Evolutionary conservation across 2,113 vertebrate species (phyloP).

Genomic region (Syngnathus typhle): DNA sequence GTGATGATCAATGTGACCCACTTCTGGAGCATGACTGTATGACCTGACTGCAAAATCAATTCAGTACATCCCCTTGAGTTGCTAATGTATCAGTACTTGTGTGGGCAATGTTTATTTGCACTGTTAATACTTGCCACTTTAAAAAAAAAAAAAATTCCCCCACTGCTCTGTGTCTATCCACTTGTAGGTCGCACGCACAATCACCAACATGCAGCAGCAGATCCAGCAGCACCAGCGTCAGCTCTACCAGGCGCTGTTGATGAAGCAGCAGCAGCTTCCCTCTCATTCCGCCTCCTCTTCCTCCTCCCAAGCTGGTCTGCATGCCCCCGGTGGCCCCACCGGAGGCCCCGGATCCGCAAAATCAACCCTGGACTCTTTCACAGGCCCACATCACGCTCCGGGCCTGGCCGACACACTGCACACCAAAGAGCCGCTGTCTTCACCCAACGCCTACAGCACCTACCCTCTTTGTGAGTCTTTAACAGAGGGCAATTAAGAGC

Average conservation of each 20-base stretch:
- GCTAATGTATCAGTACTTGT: neutral
- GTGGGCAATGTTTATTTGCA: neutral
- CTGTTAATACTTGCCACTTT: neutral
- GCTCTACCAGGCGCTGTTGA: constrained; percentile 97
- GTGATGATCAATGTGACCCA: neutral
- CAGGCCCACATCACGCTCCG: constrained; percentile 81
- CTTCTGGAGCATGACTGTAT: neutral
- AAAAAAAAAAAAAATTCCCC: no score
- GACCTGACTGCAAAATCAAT: constrained; percentile 5
- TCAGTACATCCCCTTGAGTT: neutral
- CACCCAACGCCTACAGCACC: constrained; percentile 87
- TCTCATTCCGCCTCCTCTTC: constrained; percentile 76
- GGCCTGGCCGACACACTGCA: constrained; percentile 88
- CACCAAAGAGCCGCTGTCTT: constrained; percentile 97
- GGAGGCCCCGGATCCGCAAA: constrained; percentile 82
- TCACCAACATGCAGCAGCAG: constrained; percentile 99
- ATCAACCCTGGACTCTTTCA: constrained; percentile 88
- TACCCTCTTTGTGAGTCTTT: constrained; percentile 85
- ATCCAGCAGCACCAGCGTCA: constrained; percentile 99
- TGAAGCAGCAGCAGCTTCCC: constrained; percentile 86
- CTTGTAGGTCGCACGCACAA: constrained; percentile 95
- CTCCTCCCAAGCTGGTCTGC: constrained; percentile 85
- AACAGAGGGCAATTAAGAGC: neutral
- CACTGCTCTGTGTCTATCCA: constrained; percentile 5
- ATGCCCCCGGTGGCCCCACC: constrained; percentile 72